These are phyloP conservation scores for Papilio polyxenes DNA, from an alignment of 1,140 invertebrate species.

Conservation along the genomic window DNA sequence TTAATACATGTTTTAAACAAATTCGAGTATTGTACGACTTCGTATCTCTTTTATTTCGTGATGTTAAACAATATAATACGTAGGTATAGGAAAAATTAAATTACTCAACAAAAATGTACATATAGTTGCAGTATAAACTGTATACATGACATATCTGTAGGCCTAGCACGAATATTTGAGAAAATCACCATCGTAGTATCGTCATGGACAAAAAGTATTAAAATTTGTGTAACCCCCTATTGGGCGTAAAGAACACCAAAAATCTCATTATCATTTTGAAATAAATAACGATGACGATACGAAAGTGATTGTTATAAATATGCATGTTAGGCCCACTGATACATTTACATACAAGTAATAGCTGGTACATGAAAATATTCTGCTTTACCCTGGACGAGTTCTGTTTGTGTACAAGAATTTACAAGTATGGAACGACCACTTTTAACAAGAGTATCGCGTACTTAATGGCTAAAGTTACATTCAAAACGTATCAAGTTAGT, in stretches of 20 bases:
- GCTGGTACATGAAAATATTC: background rate
- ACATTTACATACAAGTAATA: background rate
- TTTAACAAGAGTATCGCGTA: conserved; percentile 14
- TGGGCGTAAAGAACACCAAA: too few species aligned
- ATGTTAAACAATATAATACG: background rate
- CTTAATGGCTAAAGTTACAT: conserved; percentile 33
- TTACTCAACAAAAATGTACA: too few species aligned
- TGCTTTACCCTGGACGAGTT: background rate
- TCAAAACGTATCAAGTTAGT: conserved; percentile 31
- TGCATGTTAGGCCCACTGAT: too few species aligned
- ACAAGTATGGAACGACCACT: background rate
- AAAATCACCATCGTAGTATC: too few species aligned
- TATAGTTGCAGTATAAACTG: too few species aligned
- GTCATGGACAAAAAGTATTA: too few species aligned
- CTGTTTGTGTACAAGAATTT: background rate
- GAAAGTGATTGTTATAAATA: too few species aligned
- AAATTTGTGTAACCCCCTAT: too few species aligned
- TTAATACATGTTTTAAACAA: conserved; percentile 30
- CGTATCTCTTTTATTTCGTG: background rate
- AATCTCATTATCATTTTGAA: too few species aligned
- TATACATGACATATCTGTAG: background rate
- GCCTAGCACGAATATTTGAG: too few species aligned
- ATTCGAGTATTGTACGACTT: background rate
- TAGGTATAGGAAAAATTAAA: too few species aligned
- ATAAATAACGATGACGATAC: too few species aligned